Percentiles rank a stretch among this genome's conserved stretches.
Evolutionary conservation across 1,140 invertebrate genomes (phyloP).

Genomic region (Sitobion miscanthi): DNA sequence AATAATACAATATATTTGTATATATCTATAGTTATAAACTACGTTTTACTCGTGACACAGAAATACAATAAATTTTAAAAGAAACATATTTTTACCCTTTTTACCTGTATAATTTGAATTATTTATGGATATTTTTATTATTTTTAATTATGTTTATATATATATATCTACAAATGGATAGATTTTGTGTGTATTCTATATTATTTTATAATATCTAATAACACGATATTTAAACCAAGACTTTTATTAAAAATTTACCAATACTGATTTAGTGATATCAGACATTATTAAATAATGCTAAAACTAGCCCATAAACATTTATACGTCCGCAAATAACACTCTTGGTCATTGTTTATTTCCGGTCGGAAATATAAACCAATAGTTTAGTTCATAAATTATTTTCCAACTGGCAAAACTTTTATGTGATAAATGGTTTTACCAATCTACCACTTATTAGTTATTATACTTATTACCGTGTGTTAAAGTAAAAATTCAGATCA

Average conservation of each 20-base stretch:
- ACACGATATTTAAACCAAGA: neutral
- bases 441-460: neutral
- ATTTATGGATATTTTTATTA: no score
- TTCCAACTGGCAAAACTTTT: neutral
- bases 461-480: neutral
- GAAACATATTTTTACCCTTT: no score
- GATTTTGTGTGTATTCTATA: neutral
- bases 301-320: neutral
- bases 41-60: no score
- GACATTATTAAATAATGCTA: neutral
- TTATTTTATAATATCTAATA: neutral
- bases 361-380: constrained; percentile 35
- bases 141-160: neutral
- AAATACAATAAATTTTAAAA: no score
- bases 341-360: constrained; percentile 30
- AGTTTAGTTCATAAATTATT: constrained; percentile 36
- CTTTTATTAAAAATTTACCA: neutral
- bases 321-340: neutral
- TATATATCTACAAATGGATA: neutral
- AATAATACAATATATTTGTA: no score
- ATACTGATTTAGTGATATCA: neutral
- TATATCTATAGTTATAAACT: no score
- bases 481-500: neutral
- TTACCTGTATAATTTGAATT: no score
- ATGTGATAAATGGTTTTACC: neutral